phyloP scores from a whole-genome alignment of 2,888 invertebrate species.

The Ectemnius continuus region DNA sequence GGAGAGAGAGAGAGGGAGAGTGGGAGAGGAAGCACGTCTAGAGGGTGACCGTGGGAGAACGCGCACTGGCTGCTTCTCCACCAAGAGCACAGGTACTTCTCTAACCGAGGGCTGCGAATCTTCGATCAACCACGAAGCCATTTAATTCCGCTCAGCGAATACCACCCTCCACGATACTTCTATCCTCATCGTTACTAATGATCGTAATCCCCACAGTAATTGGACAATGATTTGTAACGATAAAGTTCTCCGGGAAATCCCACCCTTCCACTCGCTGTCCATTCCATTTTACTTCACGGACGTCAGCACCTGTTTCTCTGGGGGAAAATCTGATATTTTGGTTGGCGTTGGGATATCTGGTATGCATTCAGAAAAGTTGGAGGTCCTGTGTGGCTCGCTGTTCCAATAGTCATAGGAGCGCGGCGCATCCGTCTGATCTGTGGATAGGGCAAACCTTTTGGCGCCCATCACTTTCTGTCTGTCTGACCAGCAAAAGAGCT shows the following conservation, averaged over 20 bases:
- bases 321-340: not conserved
- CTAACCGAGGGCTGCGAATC: constrained; percentile 31
- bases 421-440: too few relatives aligned
- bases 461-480: too few relatives aligned
- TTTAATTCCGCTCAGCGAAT: constrained; percentile 27
- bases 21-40: not conserved
- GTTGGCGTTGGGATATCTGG: too few relatives aligned
- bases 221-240: not conserved
- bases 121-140: constrained; percentile 28
- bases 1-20: constrained; percentile 27
- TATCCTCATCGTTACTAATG: not conserved
- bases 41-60: constrained; percentile 70
- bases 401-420: too few relatives aligned
- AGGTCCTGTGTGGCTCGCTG: too few relatives aligned
- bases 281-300: too few relatives aligned
- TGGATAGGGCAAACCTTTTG: too few relatives aligned
- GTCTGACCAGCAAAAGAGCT: not conserved
- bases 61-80: constrained; percentile 56
- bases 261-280: too few relatives aligned
- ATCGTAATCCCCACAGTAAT: not conserved
- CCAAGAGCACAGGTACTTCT: constrained; percentile 34
- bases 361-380: too few relatives aligned
- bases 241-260: not conserved
- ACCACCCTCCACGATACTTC: not conserved
- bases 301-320: constrained; percentile 1